Conservation (phyloP, 2,888 invertebrate species). For the Pachycephus smyrnensis region DNA sequence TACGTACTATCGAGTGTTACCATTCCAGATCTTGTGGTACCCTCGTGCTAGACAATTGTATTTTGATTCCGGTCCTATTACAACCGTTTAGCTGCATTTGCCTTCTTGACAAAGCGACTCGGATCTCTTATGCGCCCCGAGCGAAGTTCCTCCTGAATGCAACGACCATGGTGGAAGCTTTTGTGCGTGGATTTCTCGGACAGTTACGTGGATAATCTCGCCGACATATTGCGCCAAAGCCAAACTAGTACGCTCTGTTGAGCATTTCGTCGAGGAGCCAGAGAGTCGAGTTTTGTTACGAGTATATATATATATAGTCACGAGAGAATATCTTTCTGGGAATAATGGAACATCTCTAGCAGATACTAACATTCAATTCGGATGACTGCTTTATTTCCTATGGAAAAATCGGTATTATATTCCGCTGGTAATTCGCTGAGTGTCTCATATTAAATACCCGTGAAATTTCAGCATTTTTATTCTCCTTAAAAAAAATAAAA, state of each 20-base stretch:
- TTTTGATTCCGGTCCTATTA: constrained; percentile 62
- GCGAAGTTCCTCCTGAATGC: constrained; percentile 24
- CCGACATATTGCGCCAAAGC: constrained; percentile 59
- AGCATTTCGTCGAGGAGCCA: constrained; percentile 41
- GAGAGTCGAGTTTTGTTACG: constrained; percentile 25
- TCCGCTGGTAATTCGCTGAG: neutral
- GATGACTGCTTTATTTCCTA: neutral
- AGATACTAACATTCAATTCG: neutral
- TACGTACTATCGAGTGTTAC: constrained; percentile 7
- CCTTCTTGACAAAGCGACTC: constrained; percentile 66
- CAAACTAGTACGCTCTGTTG: constrained; percentile 52
- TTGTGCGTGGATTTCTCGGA: constrained; percentile 32
- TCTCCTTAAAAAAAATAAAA: no score
- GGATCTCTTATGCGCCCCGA: constrained; percentile 46
- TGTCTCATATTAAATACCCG: neutral
- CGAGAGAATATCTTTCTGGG: neutral
- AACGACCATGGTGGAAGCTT: constrained; percentile 9
- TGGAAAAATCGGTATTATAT: neutral
- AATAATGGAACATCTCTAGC: neutral
- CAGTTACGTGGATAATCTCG: constrained; percentile 64
- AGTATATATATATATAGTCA: neutral
- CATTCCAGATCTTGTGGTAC: constrained; percentile 26
- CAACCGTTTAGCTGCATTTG: constrained; percentile 62
- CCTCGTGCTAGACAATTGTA: constrained; percentile 50
- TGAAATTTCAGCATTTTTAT: neutral